Conservation (phyloP, 2,113 vertebrate genomes). For the Puntigrus tetrazona region DNA sequence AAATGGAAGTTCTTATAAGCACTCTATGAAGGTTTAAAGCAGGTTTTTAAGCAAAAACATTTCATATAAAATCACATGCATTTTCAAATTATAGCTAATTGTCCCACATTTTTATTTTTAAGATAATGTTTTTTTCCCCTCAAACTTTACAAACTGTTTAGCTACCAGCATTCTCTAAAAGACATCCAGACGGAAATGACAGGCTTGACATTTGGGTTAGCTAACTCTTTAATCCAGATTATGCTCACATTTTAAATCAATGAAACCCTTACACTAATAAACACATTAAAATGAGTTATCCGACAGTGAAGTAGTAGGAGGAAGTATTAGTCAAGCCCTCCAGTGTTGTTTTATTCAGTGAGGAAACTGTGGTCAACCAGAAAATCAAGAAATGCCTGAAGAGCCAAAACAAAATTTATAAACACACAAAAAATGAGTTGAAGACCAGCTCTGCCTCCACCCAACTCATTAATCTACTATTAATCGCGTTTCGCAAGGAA, state of each 20-base stretch:
- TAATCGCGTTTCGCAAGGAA: not conserved
- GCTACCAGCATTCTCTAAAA: not conserved
- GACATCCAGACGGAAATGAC: too few relatives aligned
- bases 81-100: too few relatives aligned
- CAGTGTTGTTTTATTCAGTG: not conserved
- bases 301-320: not conserved
- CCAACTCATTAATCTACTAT: not conserved
- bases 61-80: too few relatives aligned
- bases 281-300: not conserved
- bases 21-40: too few relatives aligned
- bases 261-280: not conserved
- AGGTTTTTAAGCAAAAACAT: too few relatives aligned
- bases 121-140: too few relatives aligned
- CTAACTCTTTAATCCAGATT: not conserved
- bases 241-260: not conserved
- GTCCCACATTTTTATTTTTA: too few relatives aligned
- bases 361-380: constrained; percentile 18
- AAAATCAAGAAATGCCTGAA: not conserved
- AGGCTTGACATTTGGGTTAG: not conserved
- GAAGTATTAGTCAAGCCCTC: not conserved
- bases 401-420: not conserved
- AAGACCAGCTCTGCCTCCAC: not conserved
- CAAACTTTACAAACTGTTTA: not conserved
- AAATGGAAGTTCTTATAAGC: too few relatives aligned
- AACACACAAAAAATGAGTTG: not conserved